Evolutionary conservation across 2,888 invertebrate species (phyloP).

Genomic region (Capitulum mitella): DNA sequence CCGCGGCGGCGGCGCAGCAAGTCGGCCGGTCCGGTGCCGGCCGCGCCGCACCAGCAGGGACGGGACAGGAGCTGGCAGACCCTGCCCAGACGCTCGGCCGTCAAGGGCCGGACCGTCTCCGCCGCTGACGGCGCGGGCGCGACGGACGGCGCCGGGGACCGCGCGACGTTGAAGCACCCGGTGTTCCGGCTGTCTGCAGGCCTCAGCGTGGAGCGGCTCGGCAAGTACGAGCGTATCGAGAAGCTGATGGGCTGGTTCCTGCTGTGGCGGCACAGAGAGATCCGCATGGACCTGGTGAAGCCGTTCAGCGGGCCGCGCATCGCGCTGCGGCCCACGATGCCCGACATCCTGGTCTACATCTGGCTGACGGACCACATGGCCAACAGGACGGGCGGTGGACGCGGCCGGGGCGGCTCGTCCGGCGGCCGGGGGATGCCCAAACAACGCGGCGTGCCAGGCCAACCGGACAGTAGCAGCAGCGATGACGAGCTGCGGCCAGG

Average conservation of each 20-base stretch:
- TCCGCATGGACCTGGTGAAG: slow-evolving; percentile 21
- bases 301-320: slow-evolving; percentile 12
- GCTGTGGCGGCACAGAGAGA: background rate
- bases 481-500: background rate
- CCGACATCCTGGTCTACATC: slow-evolving; percentile 16
- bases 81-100: background rate
- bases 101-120: background rate
- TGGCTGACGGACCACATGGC: background rate
- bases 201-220: background rate
- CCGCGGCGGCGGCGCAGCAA: background rate
- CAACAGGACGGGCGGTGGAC: background rate
- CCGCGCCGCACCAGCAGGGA: background rate
- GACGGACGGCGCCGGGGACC: background rate
- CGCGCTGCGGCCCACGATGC: slow-evolving; percentile 11
- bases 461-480: background rate
- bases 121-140: background rate
- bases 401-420: background rate
- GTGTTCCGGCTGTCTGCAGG: background rate
- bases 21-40: background rate
- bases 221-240: background rate
- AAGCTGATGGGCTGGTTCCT: slow-evolving; percentile 17
- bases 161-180: background rate
- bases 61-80: background rate
- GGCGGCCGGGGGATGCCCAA: too few species aligned
- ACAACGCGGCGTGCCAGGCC: too few species aligned